Conservation (phyloP, 2,888 invertebrate genomes). For the Alloscopus bannaensis region DNA sequence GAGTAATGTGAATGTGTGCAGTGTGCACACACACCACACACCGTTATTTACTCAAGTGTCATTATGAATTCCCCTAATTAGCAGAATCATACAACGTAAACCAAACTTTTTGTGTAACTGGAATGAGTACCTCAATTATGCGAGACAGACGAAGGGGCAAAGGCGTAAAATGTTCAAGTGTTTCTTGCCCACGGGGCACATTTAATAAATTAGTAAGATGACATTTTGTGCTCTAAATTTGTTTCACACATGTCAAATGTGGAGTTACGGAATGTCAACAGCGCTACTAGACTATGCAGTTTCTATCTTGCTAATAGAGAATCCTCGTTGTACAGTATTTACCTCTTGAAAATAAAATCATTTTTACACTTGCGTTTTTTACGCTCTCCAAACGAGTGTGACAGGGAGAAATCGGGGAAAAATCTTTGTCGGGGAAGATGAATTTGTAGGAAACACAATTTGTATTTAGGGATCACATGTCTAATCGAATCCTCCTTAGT, state of each 20-base stretch:
- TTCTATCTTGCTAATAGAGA: too few relatives aligned
- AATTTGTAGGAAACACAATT: neutral
- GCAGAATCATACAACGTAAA: neutral
- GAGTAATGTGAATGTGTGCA: neutral
- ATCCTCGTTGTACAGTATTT: too few relatives aligned
- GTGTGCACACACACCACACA: neutral
- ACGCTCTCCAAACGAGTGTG: neutral
- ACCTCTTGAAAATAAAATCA: neutral
- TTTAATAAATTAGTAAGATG: neutral
- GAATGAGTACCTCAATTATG: neutral
- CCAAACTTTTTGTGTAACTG: neutral
- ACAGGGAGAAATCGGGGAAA: neutral
- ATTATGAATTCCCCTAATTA: constrained; percentile 11
- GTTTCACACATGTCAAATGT: constrained; percentile 8
- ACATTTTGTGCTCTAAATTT: neutral
- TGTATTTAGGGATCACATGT: neutral
- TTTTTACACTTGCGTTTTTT: neutral
- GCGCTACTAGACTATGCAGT: too few relatives aligned
- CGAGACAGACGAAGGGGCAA: neutral
- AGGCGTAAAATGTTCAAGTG: neutral
- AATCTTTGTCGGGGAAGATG: neutral
- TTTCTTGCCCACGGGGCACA: neutral
- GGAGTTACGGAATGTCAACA: constrained; percentile 18
- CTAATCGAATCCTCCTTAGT: neutral
- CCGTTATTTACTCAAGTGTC: neutral